Percentiles rank a stretch among this genome's conserved stretches.
Conservation (phyloP, 2,888 invertebrate genomes). For the Tridacna gigas region DNA sequence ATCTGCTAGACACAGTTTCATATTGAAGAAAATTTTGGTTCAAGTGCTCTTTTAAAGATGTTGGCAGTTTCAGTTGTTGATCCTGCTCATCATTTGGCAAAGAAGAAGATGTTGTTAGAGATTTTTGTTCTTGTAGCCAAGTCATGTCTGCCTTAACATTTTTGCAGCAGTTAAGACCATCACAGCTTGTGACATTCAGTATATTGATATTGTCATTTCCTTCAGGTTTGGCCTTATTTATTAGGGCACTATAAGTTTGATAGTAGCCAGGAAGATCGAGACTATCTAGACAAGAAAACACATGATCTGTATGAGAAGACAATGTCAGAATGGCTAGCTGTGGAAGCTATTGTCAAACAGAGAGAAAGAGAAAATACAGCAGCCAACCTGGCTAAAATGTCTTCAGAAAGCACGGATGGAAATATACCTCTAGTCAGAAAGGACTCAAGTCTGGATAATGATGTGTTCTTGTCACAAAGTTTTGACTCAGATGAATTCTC, state of each 20-base stretch:
- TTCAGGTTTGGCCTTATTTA: constrained; percentile 93
- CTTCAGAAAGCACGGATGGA: constrained; percentile 88
- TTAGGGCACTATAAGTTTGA: constrained; percentile 93
- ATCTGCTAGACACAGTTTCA: too few species aligned
- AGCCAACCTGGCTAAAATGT: constrained; percentile 93
- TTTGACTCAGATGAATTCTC: constrained; percentile 82
- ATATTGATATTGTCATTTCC: not conserved
- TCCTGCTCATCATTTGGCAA: too few species aligned
- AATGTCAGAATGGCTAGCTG: constrained; percentile 97
- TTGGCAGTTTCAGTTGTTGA: too few species aligned
- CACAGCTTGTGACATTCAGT: not conserved
- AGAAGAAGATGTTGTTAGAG: too few species aligned
- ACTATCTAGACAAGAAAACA: constrained; percentile 82
- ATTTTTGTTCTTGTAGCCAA: too few species aligned
- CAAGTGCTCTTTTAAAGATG: too few species aligned
- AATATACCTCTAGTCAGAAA: constrained; percentile 83
- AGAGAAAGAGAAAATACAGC: constrained; percentile 89
- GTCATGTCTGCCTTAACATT: too few species aligned
- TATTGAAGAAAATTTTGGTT: too few species aligned
- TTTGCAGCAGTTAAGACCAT: too few species aligned
- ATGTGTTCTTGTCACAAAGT: constrained; percentile 85
- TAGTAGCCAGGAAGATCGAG: constrained; percentile 85
- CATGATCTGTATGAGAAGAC: constrained; percentile 93
- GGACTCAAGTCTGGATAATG: constrained; percentile 86
- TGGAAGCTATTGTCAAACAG: constrained; percentile 93